Evolutionary conservation across 1,140 invertebrate species (phyloP).

Genomic region (Nasonia longicornis): DNA sequence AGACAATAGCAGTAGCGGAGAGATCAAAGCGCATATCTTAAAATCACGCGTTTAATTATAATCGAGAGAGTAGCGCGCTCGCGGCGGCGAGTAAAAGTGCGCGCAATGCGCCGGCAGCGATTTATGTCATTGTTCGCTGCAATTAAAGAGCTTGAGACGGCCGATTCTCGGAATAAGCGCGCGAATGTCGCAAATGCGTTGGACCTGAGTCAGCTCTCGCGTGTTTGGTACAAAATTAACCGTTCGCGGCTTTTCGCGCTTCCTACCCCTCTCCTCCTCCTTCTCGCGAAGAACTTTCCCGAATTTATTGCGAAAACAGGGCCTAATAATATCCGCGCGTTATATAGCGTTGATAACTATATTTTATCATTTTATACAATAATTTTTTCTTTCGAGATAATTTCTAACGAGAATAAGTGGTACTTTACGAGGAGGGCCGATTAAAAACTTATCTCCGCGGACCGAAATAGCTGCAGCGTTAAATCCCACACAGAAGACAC

Average conservation of each 20-base stretch:
- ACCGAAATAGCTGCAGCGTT: background rate
- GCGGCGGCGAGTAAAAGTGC: too few relatives aligned
- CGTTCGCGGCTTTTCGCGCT: slow-evolving; percentile 14
- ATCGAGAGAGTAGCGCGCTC: background rate
- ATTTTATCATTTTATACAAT: too few relatives aligned
- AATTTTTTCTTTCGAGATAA: too few relatives aligned
- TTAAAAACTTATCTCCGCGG: background rate
- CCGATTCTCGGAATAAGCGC: slow-evolving; percentile 10
- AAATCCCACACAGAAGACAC: background rate
- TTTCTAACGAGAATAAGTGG: too few relatives aligned
- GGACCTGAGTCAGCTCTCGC: slow-evolving; percentile 15
- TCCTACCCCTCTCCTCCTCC: background rate
- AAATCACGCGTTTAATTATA: slow-evolving; percentile 24
- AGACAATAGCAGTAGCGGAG: background rate
- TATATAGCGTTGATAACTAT: background rate
- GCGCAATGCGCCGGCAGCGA: background rate
- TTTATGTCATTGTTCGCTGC: slow-evolving; percentile 22
- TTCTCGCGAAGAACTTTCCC: background rate
- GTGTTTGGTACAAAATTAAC: slow-evolving; percentile 30
- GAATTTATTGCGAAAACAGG: slow-evolving; percentile 2
- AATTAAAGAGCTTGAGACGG: slow-evolving; percentile 21
- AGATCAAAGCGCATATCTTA: slow-evolving; percentile 1
- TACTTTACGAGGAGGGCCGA: background rate
- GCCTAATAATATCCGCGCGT: background rate
- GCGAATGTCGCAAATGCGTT: background rate